Conservation (phyloP, 2,113 vertebrate genomes). For the Epinephelus lanceolatus region DNA sequence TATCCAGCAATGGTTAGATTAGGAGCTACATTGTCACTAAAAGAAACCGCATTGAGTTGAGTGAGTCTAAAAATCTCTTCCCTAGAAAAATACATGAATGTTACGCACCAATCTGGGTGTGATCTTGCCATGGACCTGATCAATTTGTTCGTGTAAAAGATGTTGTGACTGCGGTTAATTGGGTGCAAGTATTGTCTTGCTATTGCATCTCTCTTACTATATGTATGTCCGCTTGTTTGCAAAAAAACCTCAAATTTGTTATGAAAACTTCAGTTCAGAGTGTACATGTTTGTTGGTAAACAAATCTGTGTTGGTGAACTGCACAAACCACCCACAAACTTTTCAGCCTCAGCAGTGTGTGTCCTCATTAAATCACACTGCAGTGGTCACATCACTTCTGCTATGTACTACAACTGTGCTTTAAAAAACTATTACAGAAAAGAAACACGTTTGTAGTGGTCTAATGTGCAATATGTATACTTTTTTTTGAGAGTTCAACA, state of each 20-base stretch:
- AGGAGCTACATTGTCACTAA: conserved; percentile 8
- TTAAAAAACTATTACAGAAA: neutral
- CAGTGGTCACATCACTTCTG: neutral
- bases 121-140: neutral
- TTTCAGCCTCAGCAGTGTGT: neutral
- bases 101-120: neutral
- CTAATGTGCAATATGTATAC: neutral
- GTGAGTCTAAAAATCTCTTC: neutral
- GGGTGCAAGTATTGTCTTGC: neutral
- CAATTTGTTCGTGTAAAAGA: neutral
- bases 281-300: neutral
- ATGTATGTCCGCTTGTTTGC: neutral
- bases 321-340: neutral
- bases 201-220: neutral
- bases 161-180: neutral
- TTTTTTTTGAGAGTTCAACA: neutral
- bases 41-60: conserved; percentile 22
- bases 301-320: neutral
- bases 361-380: neutral
- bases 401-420: neutral
- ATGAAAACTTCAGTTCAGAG: neutral
- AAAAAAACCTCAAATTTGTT: neutral
- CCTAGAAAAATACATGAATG: neutral
- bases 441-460: neutral
- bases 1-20: neutral